phyloP scores from a whole-genome alignment of 2,113 vertebrate species.

The Charadrius vociferus region DNA sequence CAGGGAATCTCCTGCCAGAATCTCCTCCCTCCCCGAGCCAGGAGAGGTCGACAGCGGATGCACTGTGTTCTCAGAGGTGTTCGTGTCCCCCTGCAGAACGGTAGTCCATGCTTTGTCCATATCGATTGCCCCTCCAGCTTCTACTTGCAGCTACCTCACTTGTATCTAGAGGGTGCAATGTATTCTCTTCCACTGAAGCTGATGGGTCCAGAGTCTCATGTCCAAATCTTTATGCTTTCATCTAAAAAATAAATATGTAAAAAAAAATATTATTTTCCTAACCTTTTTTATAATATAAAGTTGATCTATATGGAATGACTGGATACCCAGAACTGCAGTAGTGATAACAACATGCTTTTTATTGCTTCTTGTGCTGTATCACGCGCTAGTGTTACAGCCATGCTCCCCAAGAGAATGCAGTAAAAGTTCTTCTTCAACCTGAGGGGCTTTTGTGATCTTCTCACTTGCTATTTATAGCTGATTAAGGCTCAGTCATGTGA shows the following conservation, averaged over 20 bases:
- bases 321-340: background rate
- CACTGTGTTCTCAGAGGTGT: accelerated
- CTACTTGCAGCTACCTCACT: background rate
- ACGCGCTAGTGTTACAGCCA: background rate
- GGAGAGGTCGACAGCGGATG: background rate
- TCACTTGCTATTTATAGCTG: background rate
- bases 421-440: background rate
- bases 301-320: background rate
- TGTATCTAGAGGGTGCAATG: background rate
- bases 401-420: background rate
- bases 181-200: background rate
- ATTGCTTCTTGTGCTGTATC: background rate
- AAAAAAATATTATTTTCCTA: background rate
- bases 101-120: background rate
- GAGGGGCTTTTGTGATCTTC: conserved; percentile 1
- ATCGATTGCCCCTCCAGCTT: background rate
- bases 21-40: background rate
- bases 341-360: background rate
- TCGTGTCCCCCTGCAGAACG: background rate
- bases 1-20: background rate
- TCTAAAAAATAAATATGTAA: background rate
- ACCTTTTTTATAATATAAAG: background rate
- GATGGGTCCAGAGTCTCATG: background rate
- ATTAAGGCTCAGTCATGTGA: background rate
- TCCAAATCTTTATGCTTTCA: background rate